Base-by-base conservation (phyloP, 2,888 invertebrate genomes). In the Euzophera pinguis region DNA sequence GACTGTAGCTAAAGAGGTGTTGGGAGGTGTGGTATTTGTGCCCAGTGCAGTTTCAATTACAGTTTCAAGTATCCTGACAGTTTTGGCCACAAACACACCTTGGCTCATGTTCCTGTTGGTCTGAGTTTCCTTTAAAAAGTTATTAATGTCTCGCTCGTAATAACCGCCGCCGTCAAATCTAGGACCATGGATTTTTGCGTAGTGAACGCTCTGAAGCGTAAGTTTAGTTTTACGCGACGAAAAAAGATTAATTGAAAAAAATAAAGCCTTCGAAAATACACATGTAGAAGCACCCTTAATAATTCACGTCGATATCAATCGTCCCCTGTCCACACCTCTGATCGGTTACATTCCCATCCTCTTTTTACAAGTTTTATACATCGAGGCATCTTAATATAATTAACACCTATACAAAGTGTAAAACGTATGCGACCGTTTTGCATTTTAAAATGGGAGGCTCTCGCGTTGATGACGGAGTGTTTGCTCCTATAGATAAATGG, bases 341-440 rank as follows among this genome's bases (percentile, higher is more conserved):
- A 45, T 45, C 43, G 29, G 13, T 38, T 38, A 29, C 42, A 42
- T 29, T 43, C 27, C 6, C 8, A 32, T 14, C 32, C 14, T 45
- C 14, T 45, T 43, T 43, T 45, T 51, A 17, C 35, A 22, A 35
- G 39, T 50, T 16, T 29, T 39, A 10, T 16, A 14, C 7, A 35
- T 34, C 47, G 37, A 29, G 47, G 52, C 47, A 54, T 57, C 59
- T 63, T 65, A 62, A 64, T 62, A 63, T 67, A 62, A 67, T 67
- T 65, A 65, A 62, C 62, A 64, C 62, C 59, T 59, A 48, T 54
- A 50, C 55, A 50, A 57, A 60, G 22, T 22, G 22, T 22, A 64
- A 57, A 51, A 47, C 39, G 53, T 51, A 47, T 52, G 54, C 52
- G 50, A 17, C 43, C 43, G 55, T 53, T 63, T 63, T 58, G 57